These are phyloP conservation scores for Bovichtus diacanthus DNA, from an alignment of 2,797 vertebrate species.

Conservation along the genomic window DNA sequence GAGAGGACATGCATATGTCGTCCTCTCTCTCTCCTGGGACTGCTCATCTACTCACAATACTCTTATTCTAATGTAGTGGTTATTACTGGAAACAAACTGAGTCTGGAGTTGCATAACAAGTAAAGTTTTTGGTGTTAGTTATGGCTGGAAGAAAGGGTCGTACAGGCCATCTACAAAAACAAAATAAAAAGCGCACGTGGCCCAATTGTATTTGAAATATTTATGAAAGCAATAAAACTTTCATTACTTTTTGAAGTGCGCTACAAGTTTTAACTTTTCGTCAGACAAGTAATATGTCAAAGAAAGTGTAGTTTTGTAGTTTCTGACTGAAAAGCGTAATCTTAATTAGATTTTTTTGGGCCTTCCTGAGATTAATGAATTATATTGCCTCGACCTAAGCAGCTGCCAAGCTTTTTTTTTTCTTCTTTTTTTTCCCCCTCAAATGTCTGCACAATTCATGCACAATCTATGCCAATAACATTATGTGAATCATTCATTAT, in stretches of 20 bases:
- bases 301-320: not conserved
- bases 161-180: not conserved
- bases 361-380: conserved; percentile 15
- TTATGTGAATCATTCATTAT: no score
- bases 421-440: not conserved
- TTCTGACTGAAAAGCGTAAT: not conserved
- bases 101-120: not conserved
- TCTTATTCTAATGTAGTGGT: not conserved
- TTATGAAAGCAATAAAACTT: conserved; percentile 21
- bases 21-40: not conserved
- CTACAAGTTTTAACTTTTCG: conserved; percentile 29
- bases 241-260: conserved; percentile 5
- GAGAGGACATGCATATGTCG: conserved; percentile 13
- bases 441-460: not conserved
- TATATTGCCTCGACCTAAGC: not conserved
- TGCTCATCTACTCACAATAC: not conserved
- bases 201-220: conserved; percentile 20
- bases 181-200: not conserved
- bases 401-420: not conserved
- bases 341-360: not conserved
- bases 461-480: not conserved
- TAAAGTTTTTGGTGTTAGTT: not conserved
- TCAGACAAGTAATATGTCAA: conserved; percentile 5
- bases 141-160: not conserved
- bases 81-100: not conserved